A percentile compares a stretch with the other conserved stretches of the same genome.
phyloP scores from a whole-genome alignment of 2,113 vertebrate genomes.

The Plecturocebus donacophilus region DNA sequence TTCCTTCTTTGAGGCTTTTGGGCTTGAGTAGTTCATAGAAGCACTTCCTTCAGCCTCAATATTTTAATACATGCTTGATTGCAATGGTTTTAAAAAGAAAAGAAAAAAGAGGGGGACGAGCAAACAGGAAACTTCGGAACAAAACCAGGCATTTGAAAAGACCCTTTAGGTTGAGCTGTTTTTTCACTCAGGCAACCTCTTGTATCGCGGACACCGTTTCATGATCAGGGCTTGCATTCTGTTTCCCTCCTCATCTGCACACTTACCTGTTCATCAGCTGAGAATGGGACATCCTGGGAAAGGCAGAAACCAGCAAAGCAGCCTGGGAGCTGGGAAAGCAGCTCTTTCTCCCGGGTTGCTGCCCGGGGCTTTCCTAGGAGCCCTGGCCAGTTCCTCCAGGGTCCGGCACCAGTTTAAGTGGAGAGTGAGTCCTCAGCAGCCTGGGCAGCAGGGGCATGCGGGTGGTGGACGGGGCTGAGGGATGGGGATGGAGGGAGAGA shows the following conservation, averaged over 20 bases:
- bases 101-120: constrained; percentile 53
- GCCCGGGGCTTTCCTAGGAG: constrained; percentile 68
- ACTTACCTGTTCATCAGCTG: constrained; percentile 81
- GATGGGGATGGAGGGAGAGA: neutral
- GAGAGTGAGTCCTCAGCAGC: neutral
- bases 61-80: constrained; percentile 78
- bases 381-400: neutral
- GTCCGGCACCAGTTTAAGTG: neutral
- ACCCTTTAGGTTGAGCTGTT: constrained; percentile 77
- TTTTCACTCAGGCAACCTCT: constrained; percentile 73
- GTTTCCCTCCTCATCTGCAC: constrained; percentile 78
- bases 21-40: constrained; percentile 84
- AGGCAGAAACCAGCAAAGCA: constrained; percentile 70
- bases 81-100: constrained; percentile 81
- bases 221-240: constrained; percentile 52
- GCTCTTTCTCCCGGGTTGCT: constrained; percentile 61
- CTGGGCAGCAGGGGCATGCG: neutral
- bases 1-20: constrained; percentile 81
- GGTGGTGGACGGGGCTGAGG: neutral
- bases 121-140: constrained; percentile 79
- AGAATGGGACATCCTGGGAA: constrained; percentile 72
- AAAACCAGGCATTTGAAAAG: constrained; percentile 83
- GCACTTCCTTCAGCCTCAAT: constrained; percentile 78
- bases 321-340: constrained; percentile 57
- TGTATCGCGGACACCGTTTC: constrained; percentile 31